Base-by-base conservation (phyloP, 2,797 vertebrate genomes). In the Micromesistius poutassou region DNA sequence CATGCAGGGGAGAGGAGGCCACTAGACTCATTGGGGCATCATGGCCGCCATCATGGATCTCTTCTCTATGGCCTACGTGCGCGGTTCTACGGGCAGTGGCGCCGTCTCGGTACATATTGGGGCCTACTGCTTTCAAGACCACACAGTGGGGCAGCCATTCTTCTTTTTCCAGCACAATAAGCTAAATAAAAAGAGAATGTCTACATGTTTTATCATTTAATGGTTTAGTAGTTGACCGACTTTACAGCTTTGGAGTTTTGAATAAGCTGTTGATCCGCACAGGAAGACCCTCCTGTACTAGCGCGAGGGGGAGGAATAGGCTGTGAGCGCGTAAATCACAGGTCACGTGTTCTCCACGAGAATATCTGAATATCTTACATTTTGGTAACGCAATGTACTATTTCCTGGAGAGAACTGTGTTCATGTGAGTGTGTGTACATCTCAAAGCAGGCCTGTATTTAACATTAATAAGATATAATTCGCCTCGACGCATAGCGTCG, bases 301-400 rank as follows among this genome's bases (percentile, higher is more conserved):
- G 36, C 40, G 35, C 12, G 28, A 78, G 87, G 87, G 82, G 85
- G 82, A 74, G 84, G 87, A 78, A 83, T 75, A 46, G 62, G 79
- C 82, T 86, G 85, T 74, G 82, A 84, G 82, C 78, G 81, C 90
- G 82, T 89, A 87, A 87, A 89, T 91, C 86, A 75, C 75, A 80
- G 84, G 84, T 94, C 92, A 93, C 93, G 91, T 94, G 92, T 78
- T 80, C 80, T 84, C 80, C 90, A 84, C 87, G 85, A 87, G 84
- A 86, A 87, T 66, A 84, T 85, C 86, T 92, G 91, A 90, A 93
- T 93, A 92, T 91, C 92, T 91, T 42, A 93, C 91, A 91, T 93
- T 92, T 86, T 90, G 88, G 90, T 92, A 92, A 94, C 90, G 91
- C 90, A 89, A 90, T 81, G 83, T 85, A 77, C 78, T 83, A 77